phyloP scores from a whole-genome alignment of 2,888 invertebrate species.

The Cotesia congregata region DNA sequence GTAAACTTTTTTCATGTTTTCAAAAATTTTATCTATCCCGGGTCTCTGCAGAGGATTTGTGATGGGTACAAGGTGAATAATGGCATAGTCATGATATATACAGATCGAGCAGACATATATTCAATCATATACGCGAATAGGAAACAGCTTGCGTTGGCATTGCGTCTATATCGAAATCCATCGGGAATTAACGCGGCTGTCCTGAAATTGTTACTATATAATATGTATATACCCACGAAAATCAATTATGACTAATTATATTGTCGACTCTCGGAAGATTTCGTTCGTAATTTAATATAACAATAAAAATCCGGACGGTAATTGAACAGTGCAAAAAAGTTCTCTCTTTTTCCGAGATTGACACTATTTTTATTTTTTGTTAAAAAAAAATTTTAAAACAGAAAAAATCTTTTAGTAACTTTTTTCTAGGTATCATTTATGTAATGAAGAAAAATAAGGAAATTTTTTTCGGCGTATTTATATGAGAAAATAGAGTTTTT shows the following conservation, averaged over 20 bases:
- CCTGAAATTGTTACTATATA: constrained; percentile 13
- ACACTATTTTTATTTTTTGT: no score
- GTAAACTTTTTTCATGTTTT: neutral
- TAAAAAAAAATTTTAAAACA: no score
- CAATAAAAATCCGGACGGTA: neutral
- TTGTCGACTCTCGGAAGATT: constrained; percentile 1
- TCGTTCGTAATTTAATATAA: neutral
- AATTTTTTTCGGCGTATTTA: no score
- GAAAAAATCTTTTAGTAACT: no score
- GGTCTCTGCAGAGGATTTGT: constrained; percentile 1
- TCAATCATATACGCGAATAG: constrained; percentile 27
- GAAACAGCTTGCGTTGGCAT: constrained; percentile 47
- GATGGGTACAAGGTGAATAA: neutral
- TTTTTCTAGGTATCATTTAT: no score
- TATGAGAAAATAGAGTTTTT: no score
- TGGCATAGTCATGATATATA: constrained; percentile 34
- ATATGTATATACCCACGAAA: neutral
- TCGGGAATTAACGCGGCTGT: constrained; percentile 23
- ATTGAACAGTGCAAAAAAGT: no score
- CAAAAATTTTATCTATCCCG: neutral
- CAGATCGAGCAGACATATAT: constrained; percentile 29
- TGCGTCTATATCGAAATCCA: constrained; percentile 30
- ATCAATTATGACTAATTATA: constrained; percentile 10
- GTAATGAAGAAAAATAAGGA: no score
- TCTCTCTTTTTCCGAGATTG: no score